phyloP scores from a whole-genome alignment of 2,113 vertebrate genomes.

The Plecotus auritus region DNA sequence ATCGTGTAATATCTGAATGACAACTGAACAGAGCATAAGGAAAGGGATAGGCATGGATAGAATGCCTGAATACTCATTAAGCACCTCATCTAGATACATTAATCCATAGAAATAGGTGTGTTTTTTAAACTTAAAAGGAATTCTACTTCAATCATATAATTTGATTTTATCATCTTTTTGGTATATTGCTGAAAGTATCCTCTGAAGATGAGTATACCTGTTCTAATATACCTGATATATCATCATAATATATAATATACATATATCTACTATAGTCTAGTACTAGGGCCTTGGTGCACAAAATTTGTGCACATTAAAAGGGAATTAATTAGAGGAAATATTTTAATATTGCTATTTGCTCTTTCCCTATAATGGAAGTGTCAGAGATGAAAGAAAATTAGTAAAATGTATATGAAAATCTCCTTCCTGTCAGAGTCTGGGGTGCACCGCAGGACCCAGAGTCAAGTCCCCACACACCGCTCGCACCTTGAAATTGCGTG shows the following conservation, averaged over 20 bases:
- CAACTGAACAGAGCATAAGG: background rate
- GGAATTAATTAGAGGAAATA: too few species aligned
- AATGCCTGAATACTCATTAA: background rate
- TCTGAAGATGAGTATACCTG: background rate
- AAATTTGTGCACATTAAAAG: too few species aligned
- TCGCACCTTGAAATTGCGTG: too few species aligned
- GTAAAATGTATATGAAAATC: too few species aligned
- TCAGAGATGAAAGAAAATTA: too few species aligned
- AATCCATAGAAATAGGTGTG: background rate
- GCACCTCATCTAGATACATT: background rate
- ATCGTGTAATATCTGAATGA: background rate
- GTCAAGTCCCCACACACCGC: too few species aligned
- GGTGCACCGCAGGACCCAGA: too few species aligned
- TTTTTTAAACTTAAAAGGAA: background rate
- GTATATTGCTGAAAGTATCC: background rate
- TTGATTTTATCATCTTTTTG: background rate
- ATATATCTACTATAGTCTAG: background rate
- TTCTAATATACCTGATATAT: background rate
- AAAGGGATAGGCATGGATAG: background rate
- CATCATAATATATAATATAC: background rate
- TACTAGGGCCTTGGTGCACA: background rate
- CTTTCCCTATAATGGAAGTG: too few species aligned
- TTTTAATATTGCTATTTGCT: too few species aligned
- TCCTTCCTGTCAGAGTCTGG: too few species aligned
- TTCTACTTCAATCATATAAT: background rate